These are phyloP conservation scores for Petrophora chlorosata DNA, from an alignment of 2,888 invertebrate species.

Conservation along the genomic window DNA sequence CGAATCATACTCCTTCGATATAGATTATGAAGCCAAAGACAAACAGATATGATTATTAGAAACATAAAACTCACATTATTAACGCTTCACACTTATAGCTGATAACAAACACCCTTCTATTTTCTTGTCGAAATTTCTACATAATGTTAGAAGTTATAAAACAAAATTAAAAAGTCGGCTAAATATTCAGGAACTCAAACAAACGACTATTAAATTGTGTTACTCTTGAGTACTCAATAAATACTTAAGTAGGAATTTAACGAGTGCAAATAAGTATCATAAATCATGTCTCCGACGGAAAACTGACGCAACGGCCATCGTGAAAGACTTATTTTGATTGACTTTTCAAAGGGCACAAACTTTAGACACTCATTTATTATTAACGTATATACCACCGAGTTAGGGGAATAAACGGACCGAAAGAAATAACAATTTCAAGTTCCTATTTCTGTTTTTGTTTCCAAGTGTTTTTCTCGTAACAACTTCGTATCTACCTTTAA, in stretches of 20 bases:
- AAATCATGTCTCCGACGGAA: slow-evolving; percentile 15
- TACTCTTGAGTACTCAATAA: no score
- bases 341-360: slow-evolving; percentile 35
- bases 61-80: no score
- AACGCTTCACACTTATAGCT: no score
- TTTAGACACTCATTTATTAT: slow-evolving; percentile 47
- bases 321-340: slow-evolving; percentile 35
- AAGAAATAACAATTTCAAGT: slow-evolving; percentile 37
- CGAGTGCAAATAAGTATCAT: slow-evolving; percentile 6
- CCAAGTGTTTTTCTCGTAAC: slow-evolving; percentile 27
- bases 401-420: slow-evolving; percentile 35
- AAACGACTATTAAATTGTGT: no score
- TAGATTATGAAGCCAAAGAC: no score
- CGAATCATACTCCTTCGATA: no score
- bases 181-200: no score
- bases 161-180: no score
- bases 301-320: slow-evolving; percentile 2
- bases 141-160: no score
- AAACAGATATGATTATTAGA: no score
- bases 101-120: no score
- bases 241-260: background rate
- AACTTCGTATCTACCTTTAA: slow-evolving; percentile 33
- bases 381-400: slow-evolving; percentile 33
- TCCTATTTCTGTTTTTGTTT: slow-evolving; percentile 37
- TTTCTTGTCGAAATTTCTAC: no score